Conservation (phyloP, 1,140 invertebrate genomes). For the Drosophila ambigua region DNA sequence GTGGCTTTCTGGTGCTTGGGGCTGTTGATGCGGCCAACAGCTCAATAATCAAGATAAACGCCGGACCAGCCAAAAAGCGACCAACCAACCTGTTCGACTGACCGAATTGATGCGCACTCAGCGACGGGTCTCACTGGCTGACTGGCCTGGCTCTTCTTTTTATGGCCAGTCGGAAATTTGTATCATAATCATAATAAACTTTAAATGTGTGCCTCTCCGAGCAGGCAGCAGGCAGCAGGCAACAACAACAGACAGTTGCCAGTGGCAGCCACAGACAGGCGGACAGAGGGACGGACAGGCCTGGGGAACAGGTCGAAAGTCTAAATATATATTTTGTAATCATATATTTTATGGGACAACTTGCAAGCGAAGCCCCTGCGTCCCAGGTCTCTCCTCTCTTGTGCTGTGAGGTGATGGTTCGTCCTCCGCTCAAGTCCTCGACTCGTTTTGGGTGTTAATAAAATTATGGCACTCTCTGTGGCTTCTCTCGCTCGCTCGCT, state of each 20-base stretch:
- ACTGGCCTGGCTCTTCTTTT: constrained; percentile 13
- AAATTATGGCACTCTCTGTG: constrained; percentile 66
- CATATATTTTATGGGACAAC: constrained; percentile 80
- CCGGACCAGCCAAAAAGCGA: constrained; percentile 54
- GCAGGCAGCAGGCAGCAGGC: too few relatives aligned
- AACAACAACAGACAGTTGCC: constrained; percentile 4
- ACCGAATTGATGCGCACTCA: constrained; percentile 70
- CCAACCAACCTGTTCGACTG: constrained; percentile 69
- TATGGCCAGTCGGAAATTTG: constrained; percentile 61
- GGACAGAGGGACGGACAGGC: too few relatives aligned
- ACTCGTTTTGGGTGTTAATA: constrained; percentile 64
- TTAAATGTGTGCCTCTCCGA: constrained; percentile 35
- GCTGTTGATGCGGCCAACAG: constrained; percentile 24
- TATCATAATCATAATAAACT: constrained; percentile 78
- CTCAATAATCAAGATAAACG: constrained; percentile 78
- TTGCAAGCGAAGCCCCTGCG: background rate
- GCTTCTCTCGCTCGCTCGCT: constrained; percentile 21
- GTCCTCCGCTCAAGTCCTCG: constrained; percentile 25
- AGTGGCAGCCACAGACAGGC: background rate
- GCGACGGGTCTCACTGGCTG: constrained; percentile 1
- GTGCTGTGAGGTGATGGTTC: constrained; percentile 14
- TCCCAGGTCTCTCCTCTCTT: constrained; percentile 14
- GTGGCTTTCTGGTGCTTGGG: background rate
- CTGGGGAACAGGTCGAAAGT: constrained; percentile 49
- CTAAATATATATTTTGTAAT: constrained; percentile 78